Evolutionary conservation across 2,797 vertebrate genomes (phyloP).

Genomic region (Alfaro cultratus): DNA sequence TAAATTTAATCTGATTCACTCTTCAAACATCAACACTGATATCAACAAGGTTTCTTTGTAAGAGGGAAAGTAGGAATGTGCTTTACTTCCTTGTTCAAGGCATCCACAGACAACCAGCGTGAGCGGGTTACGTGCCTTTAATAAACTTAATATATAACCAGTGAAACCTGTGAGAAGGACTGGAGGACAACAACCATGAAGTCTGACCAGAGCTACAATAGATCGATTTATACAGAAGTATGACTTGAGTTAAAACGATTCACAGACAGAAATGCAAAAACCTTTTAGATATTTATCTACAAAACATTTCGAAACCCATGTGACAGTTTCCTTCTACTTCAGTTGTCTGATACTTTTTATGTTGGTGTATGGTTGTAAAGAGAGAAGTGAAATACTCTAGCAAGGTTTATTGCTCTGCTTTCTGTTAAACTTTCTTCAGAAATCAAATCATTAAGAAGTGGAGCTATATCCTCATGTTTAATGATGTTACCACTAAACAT

Average conservation of each 20-base stretch:
- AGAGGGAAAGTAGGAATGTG: background rate
- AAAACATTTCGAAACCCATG: background rate
- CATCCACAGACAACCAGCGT: background rate
- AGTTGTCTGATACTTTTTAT: background rate
- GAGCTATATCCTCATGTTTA: background rate
- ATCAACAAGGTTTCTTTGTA: background rate
- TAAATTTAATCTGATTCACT: background rate
- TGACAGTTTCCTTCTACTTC: background rate
- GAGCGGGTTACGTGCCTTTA: background rate
- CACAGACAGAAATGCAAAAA: background rate
- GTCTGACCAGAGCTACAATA: background rate
- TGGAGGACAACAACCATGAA: background rate
- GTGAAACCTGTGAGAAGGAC: background rate
- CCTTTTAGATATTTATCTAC: background rate
- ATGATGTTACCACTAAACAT: background rate
- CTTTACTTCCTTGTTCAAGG: background rate
- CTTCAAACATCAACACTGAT: background rate
- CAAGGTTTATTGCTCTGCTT: background rate
- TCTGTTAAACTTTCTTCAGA: background rate
- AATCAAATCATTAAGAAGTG: background rate
- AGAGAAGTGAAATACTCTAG: background rate
- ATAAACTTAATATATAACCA: conserved; percentile 4
- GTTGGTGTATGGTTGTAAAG: background rate
- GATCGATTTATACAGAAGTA: background rate
- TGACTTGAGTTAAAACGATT: background rate